Evolutionary conservation across 2,888 invertebrate species (phyloP).

Genomic region (Macrosoma leucophasiata): DNA sequence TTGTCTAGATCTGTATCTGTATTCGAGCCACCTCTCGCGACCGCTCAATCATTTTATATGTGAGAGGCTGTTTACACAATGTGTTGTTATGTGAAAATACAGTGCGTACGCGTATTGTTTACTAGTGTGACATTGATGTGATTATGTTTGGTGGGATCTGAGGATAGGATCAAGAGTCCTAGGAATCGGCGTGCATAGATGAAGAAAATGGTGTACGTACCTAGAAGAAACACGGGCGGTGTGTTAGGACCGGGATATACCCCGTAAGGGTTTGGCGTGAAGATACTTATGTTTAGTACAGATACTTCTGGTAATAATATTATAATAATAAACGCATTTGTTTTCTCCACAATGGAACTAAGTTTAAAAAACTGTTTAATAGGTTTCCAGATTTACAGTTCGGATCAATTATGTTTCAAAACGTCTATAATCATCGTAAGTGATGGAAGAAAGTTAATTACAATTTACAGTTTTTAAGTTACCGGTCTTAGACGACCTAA

Average conservation of each 20-base stretch:
- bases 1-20: conserved; percentile 36
- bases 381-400: not conserved
- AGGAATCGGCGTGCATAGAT: not conserved
- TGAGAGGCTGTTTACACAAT: conserved; percentile 18
- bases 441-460: not conserved
- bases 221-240: not conserved
- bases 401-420: not conserved
- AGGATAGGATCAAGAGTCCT: too few relatives aligned
- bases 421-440: not conserved
- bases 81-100: too few relatives aligned
- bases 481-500: not conserved
- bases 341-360: not conserved
- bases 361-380: not conserved
- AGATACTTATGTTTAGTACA: too few relatives aligned
- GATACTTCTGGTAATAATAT: too few relatives aligned
- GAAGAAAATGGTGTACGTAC: not conserved
- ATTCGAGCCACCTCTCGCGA: conserved; percentile 31
- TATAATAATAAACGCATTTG: too few relatives aligned
- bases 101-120: conserved; percentile 13
- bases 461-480: not conserved
- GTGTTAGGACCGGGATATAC: too few relatives aligned
- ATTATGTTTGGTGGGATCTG: conserved; percentile 1
- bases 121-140: conserved; percentile 1
- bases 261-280: too few relatives aligned
- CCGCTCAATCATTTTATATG: conserved; percentile 33